A percentile compares a stretch with the other conserved stretches of the same genome.
Conservation (phyloP, 2,113 vertebrate genomes). For the Tapirus terrestris region DNA sequence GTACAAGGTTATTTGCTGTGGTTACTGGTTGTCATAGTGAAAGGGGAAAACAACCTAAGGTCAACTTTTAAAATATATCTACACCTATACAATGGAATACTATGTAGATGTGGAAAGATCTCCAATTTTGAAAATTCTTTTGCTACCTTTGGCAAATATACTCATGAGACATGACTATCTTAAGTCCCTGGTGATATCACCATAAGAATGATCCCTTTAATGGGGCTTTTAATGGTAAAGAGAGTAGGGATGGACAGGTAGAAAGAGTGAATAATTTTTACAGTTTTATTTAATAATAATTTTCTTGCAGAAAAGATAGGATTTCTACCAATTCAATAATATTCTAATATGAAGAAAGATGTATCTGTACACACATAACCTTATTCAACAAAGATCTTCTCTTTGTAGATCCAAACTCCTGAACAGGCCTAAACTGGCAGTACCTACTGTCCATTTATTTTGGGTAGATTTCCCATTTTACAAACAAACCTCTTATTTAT, state of each 20-base stretch:
- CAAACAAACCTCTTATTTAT: constrained; percentile 22
- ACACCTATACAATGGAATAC: background rate
- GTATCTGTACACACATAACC: background rate
- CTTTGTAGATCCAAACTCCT: constrained; percentile 23
- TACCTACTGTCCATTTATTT: constrained; percentile 13
- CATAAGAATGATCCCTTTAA: background rate
- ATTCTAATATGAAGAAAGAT: constrained; percentile 45
- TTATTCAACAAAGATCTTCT: background rate
- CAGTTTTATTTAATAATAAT: constrained; percentile 62
- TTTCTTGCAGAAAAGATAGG: constrained; percentile 51
- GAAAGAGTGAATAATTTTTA: background rate
- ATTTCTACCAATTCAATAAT: constrained; percentile 55
- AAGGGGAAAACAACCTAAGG: constrained; percentile 21
- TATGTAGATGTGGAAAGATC: background rate
- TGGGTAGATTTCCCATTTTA: constrained; percentile 41
- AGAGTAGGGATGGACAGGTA: background rate
- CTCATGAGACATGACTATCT: background rate
- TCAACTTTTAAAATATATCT: constrained; percentile 45
- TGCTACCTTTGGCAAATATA: constrained; percentile 36
- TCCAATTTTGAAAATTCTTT: constrained; percentile 45
- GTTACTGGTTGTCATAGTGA: background rate
- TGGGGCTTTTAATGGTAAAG: constrained; percentile 27
- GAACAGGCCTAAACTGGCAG: constrained; percentile 18
- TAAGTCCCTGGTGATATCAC: background rate
- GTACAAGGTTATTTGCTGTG: background rate